Evolutionary conservation across 1,140 invertebrate genomes (phyloP).

Genomic region (Melipona quadrifasciata): DNA sequence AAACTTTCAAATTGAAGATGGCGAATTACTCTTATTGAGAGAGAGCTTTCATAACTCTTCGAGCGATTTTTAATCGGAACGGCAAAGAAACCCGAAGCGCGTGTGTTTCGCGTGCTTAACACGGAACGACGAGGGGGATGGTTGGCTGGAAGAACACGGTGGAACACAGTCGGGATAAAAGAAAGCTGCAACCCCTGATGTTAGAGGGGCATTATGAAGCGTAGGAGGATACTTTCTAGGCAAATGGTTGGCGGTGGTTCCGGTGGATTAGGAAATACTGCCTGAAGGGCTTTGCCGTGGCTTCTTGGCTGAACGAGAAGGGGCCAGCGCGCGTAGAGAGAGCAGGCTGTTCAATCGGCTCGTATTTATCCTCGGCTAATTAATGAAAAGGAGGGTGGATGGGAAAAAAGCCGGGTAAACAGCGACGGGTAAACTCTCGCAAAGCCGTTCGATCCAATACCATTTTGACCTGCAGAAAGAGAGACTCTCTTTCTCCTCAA

Average conservation of each 20-base stretch:
- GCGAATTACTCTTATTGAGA: no score
- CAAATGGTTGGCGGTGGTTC: background rate
- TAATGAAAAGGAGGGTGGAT: conserved; percentile 32
- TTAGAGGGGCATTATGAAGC: conserved; percentile 19
- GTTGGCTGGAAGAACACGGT: background rate
- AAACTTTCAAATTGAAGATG: no score
- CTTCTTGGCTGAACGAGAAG: background rate
- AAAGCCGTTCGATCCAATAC: conserved; percentile 23
- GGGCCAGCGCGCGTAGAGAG: conserved; percentile 5
- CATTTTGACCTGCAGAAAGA: background rate
- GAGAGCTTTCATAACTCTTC: no score
- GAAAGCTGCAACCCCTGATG: conserved; percentile 2
- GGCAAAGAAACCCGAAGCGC: background rate
- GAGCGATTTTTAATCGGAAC: background rate
- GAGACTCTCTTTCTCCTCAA: background rate
- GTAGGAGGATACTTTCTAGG: conserved; percentile 18
- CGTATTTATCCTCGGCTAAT: conserved; percentile 32
- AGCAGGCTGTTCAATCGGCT: conserved; percentile 18
- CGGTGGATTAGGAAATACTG: conserved; percentile 17
- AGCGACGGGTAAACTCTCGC: conserved; percentile 15
- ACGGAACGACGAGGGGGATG: no score
- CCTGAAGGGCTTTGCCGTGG: conserved; percentile 18
- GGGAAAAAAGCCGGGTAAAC: conserved; percentile 28
- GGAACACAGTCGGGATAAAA: background rate
- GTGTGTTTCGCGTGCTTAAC: background rate